Base-by-base conservation (phyloP, 2,113 vertebrate genomes). In the Eublepharis macularius region DNA sequence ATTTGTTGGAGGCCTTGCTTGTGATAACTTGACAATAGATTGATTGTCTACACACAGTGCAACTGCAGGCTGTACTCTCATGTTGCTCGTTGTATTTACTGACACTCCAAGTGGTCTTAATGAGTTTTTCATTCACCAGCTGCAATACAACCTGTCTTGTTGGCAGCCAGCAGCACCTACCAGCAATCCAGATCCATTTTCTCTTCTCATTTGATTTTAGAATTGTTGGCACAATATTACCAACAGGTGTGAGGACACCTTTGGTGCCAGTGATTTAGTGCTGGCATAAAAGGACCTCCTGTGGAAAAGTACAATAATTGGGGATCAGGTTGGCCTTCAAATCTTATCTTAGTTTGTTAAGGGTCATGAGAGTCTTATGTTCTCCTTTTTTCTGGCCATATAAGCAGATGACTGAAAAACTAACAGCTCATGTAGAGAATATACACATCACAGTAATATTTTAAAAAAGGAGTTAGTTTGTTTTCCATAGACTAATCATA, bases 51-150 rank as follows among this genome's bases (percentile, higher is more conserved):
- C 76, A 10, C 49, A 72, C 0, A 2, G 69, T 75, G n/a, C 69
- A 60, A 60, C 79, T 85, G 65, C 70, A 92, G 72, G 29, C 83
- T 89, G 66, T 0, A 1, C 12, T 93, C 90, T 95, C 70, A 11
- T 63, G 43, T 94, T 95, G 89, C 84, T 11, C 2, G 0, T 54
- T 57, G 39, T 36, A 87, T 85, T 94, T 92, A 91, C 66, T 91
- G 88, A 88, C 82, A 34, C 39, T 90, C 66, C 60, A 5, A 92
- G 74, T 72, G 29, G 16, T 90, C 54, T 68, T 92, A 92, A 93
- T 89, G 88, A 92, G 82, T 94, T 94, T 94, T 84, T 89, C 90
- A 76, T 90, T 68, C 49, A 82, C 74, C 73, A 94, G 81, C 45
- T 94, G 86, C 32, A 89, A 60, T 47, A 34, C 69, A 90, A 88